A percentile compares a stretch with the other conserved stretches of the same genome.
Conservation (phyloP, 2,797 vertebrate species). For the Amphiprion clarkii region DNA sequence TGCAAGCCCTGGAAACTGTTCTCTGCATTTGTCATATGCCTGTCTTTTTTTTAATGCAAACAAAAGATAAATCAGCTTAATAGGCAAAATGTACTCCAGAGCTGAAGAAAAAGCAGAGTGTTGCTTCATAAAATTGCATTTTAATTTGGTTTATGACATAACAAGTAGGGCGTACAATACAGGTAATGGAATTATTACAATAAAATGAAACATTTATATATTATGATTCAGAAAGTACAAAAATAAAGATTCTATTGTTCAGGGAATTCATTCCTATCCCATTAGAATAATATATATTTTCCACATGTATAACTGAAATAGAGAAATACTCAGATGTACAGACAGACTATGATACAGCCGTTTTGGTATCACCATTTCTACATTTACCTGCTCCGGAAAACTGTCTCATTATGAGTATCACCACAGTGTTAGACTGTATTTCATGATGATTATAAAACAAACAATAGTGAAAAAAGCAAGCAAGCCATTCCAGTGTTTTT, state of each 20-base stretch:
- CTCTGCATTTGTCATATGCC: neutral
- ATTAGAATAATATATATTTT: constrained; percentile 66
- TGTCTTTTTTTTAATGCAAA: neutral
- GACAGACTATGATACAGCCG: constrained; percentile 53
- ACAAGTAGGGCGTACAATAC: constrained; percentile 67
- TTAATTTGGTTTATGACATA: constrained; percentile 73
- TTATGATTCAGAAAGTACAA: constrained; percentile 87
- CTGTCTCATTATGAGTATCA: constrained; percentile 26
- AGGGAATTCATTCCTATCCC: constrained; percentile 65
- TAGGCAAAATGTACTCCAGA: neutral
- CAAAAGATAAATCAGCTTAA: constrained; percentile 25
- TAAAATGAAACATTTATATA: constrained; percentile 81
- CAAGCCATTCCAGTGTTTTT: constrained; percentile 50
- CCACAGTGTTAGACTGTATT: constrained; percentile 25
- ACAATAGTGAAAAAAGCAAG: constrained; percentile 35
- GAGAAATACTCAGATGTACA: constrained; percentile 57
- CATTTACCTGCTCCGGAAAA: constrained; percentile 27
- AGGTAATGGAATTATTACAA: constrained; percentile 71
- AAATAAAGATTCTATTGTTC: constrained; percentile 86
- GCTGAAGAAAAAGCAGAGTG: constrained; percentile 18
- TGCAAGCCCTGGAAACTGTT: constrained; percentile 5
- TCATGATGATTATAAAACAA: constrained; percentile 51
- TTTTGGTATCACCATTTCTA: constrained; percentile 35
- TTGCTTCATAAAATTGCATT: constrained; percentile 54
- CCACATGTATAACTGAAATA: constrained; percentile 48